Evolutionary conservation across 2,113 vertebrate species (phyloP).

Genomic region (Ploceus nigricollis): DNA sequence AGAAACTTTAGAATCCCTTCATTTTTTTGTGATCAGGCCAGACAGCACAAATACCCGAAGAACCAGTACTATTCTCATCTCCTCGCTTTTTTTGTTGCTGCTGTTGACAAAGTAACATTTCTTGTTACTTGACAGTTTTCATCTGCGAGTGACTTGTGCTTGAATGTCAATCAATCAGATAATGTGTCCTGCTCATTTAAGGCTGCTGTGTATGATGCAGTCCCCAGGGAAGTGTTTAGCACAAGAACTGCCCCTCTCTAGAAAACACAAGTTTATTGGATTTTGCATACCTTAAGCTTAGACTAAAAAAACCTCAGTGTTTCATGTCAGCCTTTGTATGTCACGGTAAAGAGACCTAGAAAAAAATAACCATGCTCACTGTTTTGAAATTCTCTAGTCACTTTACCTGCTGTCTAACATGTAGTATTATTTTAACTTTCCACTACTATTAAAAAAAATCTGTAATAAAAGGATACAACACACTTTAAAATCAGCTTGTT

Average conservation of each 20-base stretch:
- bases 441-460: not conserved
- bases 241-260: not conserved
- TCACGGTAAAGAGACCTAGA: not conserved
- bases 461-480: not conserved
- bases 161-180: not conserved
- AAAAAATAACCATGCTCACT: fast-evolving
- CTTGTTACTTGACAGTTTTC: not conserved
- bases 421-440: not conserved
- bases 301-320: not conserved
- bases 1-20: not conserved
- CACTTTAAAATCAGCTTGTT: not conserved
- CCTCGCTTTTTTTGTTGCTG: not conserved
- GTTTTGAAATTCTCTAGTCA: not conserved
- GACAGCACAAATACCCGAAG: not conserved
- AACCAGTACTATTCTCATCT: not conserved
- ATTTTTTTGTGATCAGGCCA: not conserved
- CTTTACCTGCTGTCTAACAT: not conserved
- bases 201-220: fast-evolving
- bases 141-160: not conserved
- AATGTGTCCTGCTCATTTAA: not conserved
- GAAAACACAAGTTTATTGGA: not conserved
- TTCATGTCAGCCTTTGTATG: not conserved
- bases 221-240: not conserved
- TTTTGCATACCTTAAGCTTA: not conserved
- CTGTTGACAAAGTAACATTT: not conserved